Conservation (phyloP, 2,888 invertebrate genomes). For the Epinotia ramella region DNA sequence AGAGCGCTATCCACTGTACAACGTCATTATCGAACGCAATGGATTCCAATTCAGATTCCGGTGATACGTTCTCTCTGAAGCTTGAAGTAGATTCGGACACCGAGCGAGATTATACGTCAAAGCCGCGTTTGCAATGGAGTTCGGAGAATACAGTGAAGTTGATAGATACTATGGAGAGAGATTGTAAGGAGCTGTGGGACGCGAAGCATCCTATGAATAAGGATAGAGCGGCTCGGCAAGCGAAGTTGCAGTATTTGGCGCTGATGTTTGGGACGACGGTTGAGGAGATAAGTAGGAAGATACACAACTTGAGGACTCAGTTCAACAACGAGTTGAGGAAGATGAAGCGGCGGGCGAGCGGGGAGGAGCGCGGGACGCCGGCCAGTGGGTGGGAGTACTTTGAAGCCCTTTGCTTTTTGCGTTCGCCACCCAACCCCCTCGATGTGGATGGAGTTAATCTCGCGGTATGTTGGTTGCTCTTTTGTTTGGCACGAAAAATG, state of each 20-base stretch:
- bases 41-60: constrained; percentile 73
- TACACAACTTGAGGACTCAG: constrained; percentile 77
- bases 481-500: constrained; percentile 2
- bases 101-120: constrained; percentile 55
- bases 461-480: constrained; percentile 61
- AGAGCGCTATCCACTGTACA: constrained; percentile 69
- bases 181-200: constrained; percentile 77
- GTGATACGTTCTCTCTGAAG: constrained; percentile 69
- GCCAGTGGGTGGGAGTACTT: constrained; percentile 78
- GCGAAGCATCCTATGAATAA: constrained; percentile 66
- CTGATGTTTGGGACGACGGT: constrained; percentile 68
- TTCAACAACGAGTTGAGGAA: constrained; percentile 78
- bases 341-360: constrained; percentile 66
- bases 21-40: constrained; percentile 62
- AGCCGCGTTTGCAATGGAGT: constrained; percentile 63
- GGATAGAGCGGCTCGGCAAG: constrained; percentile 64
- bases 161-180: constrained; percentile 69
- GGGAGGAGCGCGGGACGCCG: constrained; percentile 51
- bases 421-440: constrained; percentile 65
- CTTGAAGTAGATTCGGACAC: constrained; percentile 68
- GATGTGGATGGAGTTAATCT: constrained; percentile 73
- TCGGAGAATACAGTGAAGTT: constrained; percentile 71
- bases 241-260: constrained; percentile 70
- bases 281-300: constrained; percentile 75
- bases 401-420: constrained; percentile 72